Percentiles rank a stretch among this genome's conserved stretches.
Evolutionary conservation across 2,888 invertebrate genomes (phyloP).

Genomic region (Oxyteleia sp.): DNA sequence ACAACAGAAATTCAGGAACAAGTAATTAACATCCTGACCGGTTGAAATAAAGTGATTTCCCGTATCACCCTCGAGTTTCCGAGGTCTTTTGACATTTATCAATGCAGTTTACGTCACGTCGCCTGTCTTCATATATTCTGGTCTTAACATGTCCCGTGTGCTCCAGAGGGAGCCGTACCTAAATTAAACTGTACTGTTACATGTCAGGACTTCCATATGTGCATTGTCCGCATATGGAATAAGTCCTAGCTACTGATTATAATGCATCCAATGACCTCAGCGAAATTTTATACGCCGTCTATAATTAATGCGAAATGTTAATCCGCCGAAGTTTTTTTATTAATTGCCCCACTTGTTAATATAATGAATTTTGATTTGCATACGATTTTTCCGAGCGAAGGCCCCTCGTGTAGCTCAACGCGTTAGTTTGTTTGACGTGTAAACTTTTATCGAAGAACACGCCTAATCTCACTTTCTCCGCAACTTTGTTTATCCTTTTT

Average conservation of each 20-base stretch:
- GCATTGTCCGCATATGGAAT: slow-evolving; percentile 41
- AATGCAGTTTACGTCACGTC: slow-evolving; percentile 50
- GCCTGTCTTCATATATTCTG: slow-evolving; percentile 48
- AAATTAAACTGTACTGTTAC: slow-evolving; percentile 56
- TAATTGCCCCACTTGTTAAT: neutral
- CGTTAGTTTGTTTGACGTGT: no score
- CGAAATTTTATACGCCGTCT: slow-evolving; percentile 5
- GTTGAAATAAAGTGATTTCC: slow-evolving; percentile 6
- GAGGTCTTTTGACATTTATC: slow-evolving; percentile 17
- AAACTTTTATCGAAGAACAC: neutral
- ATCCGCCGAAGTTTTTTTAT: neutral
- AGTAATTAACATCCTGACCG: no score
- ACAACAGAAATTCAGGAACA: no score
- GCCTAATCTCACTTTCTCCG: no score
- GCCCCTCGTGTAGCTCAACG: neutral
- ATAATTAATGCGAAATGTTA: neutral
- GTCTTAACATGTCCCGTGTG: slow-evolving; percentile 36
- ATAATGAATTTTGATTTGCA: neutral
- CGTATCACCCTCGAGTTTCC: slow-evolving; percentile 4
- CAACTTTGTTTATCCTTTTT: no score
- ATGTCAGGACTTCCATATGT: slow-evolving; percentile 43
- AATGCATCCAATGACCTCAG: slow-evolving; percentile 12
- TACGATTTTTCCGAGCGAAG: neutral
- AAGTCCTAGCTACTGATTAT: slow-evolving; percentile 39
- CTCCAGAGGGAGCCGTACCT: slow-evolving; percentile 44